Evolutionary conservation across 2,113 vertebrate species (phyloP).

Genomic region (Neolamprologus modestus): DNA sequence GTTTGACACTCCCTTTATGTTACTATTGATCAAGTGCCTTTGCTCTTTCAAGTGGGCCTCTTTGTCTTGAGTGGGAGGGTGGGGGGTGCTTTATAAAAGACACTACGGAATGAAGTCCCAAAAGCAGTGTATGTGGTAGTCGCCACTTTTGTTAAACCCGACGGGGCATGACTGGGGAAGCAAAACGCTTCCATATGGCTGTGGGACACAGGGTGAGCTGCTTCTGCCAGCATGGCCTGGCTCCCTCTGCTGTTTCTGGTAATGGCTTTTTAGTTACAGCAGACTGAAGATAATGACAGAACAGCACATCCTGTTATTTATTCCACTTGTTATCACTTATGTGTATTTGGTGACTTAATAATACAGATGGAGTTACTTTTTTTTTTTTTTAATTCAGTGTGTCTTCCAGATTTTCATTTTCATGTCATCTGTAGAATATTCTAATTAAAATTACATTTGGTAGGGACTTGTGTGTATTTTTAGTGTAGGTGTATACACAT

Average conservation of each 20-base stretch:
- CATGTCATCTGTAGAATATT: background rate
- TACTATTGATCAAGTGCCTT: conserved; percentile 1
- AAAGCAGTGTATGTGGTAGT: conserved; percentile 54
- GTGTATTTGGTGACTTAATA: background rate
- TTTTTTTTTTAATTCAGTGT: background rate
- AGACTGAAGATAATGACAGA: conserved; percentile 11
- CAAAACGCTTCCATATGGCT: conserved; percentile 70
- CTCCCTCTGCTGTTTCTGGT: conserved; percentile 33
- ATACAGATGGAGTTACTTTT: background rate
- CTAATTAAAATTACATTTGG: background rate
- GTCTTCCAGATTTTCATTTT: background rate
- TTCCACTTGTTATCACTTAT: conserved; percentile 22
- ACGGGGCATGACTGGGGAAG: conserved; percentile 58
- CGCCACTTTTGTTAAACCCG: conserved; percentile 61
- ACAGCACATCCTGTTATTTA: conserved; percentile 23
- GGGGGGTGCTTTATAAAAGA: conserved; percentile 34
- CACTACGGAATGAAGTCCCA: conserved; percentile 38
- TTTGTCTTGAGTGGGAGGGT: background rate
- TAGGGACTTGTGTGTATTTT: background rate
- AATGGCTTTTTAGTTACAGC: conserved; percentile 24
- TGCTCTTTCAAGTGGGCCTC: conserved; percentile 24
- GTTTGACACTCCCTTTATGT: conserved; percentile 8
- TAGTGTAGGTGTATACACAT: background rate
- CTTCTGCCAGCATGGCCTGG: conserved; percentile 46
- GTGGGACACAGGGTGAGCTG: conserved; percentile 42